Evolutionary conservation across 2,888 invertebrate genomes (phyloP).

Genomic region (Acanthosepion esculentum): DNA sequence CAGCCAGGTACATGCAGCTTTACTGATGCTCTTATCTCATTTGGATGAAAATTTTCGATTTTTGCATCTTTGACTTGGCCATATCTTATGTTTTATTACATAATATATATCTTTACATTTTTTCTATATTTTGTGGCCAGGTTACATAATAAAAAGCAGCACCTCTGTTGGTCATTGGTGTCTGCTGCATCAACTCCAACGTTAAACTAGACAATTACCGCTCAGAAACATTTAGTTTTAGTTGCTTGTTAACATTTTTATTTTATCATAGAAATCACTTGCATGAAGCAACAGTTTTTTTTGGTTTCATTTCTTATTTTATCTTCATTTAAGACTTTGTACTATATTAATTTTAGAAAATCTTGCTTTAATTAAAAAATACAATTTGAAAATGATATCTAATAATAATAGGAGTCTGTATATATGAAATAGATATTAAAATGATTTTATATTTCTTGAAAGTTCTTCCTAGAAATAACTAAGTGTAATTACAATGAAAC

Average conservation of each 20-base stretch:
- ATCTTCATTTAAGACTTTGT: background rate
- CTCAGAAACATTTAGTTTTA: background rate
- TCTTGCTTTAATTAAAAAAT: background rate
- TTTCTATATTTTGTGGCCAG: slow-evolving; percentile 35
- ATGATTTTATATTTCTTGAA: background rate
- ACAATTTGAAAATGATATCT: background rate
- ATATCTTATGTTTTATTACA: slow-evolving; percentile 1
- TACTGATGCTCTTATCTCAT: slow-evolving; percentile 54
- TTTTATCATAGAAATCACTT: background rate
- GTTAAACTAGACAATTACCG: background rate
- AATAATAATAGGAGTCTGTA: background rate
- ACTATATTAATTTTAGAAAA: background rate
- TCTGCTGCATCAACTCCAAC: slow-evolving; percentile 1
- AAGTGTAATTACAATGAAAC: background rate
- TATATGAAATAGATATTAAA: background rate
- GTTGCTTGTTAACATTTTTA: background rate
- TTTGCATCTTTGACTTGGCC: background rate
- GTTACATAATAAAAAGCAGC: background rate
- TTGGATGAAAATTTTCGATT: background rate
- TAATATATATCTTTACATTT: background rate
- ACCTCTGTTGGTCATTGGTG: background rate
- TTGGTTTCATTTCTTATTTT: background rate
- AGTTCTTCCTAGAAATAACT: background rate
- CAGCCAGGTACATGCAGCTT: slow-evolving; percentile 72
- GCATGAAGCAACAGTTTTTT: background rate